Base-by-base conservation (phyloP, 2,113 vertebrate genomes). In the Hypocryptadius cinnamomeus region DNA sequence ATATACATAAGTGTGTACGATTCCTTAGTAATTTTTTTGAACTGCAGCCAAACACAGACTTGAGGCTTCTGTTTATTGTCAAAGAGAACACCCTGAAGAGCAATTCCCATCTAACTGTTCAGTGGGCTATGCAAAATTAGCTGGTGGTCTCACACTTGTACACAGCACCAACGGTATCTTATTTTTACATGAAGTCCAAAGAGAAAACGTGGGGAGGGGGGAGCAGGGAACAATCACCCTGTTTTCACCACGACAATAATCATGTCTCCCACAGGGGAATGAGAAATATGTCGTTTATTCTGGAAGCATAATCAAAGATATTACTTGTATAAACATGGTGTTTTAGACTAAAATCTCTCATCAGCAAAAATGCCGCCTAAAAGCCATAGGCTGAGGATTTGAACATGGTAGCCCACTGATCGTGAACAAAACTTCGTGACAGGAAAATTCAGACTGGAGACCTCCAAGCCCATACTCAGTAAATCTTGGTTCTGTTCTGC, bases 61-160 rank as follows among this genome's bases (percentile, higher is more conserved):
- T 83, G 92, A 97, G 97, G 96, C 96, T 97, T 96, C 92, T 47
- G 97, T 96, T 97, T 95, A 96, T 94, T 97, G 97, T 97, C 96
- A 96, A 97, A 97, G 97, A 97, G 97, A 97, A 96, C 97, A 95
- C 97, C 95, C 97, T 96, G 93, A 96, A 97, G 96, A 97, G 97
- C 95, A 97, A 97, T 98, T 97, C 95, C 92, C 95, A 95, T 90
- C 95, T 96, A 92, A 94, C 95, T 94, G 92, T 87, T 96, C 88
- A 51, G 92, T 87, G 94, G 95, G 94, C 96, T 96, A 89, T 90
- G 82, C 71, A 91, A 94, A 97, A 97, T 87, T 95, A 95, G 92
- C 91, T 96, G 89, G 94, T 93, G 96, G 84, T 89, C 96, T 97
- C 72, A 14, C 68, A 64, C 81, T 96, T 91, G 87, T 71, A 74